Evolutionary conservation across 2,888 invertebrate genomes (phyloP), one percentile per base, ranked within the genome.

Genomic region (Himalopsyche japonica): DNA sequence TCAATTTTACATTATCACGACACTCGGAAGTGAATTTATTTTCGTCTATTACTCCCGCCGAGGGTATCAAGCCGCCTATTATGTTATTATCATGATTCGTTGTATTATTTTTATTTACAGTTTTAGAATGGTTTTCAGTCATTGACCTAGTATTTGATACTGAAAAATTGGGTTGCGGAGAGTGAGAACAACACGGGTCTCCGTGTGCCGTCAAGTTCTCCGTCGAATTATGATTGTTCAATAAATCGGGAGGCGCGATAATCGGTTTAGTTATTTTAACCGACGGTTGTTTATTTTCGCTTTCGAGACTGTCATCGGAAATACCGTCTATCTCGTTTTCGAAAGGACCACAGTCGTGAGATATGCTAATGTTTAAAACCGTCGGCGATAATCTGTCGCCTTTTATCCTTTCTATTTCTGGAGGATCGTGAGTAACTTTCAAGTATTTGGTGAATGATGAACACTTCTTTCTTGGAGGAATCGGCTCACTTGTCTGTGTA

Each of bases 361-460:
- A 92, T 87, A 94, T 93, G 88, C 93, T 94, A 82, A 94, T 94
- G 87, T 93, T 94, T 76, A 94, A 93, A 3, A 93, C 90, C 64
- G 93, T 91, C 18, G 92, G 89, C 78, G 90, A 88, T 86, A 90
- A 89, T 85, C 86, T 88, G 64, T 92, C 91, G 85, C 90, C 89
- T 37, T 81, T 88, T 80, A 86, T 87, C 84, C 87, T 88, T 47
- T 89, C 88, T 4, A 86, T 86, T 8, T 87, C 88, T 84, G 89
- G 88, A 84, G 87, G 87, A 81, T 87, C 87, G 30, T 87, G 86
- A 12, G 83, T 80, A 48, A 88, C 86, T 86, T 88, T 88, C 20
- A 89, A 85, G 81, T 89, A 88, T 84, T 89, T 90, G 43, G 89
- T 87, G 82, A 88, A 88, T 32, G 87, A 87, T 6, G 88, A 87